These are phyloP conservation scores for Dendrocincla tyrannina DNA, from an alignment of 2,797 vertebrate species.

Conservation along the genomic window DNA sequence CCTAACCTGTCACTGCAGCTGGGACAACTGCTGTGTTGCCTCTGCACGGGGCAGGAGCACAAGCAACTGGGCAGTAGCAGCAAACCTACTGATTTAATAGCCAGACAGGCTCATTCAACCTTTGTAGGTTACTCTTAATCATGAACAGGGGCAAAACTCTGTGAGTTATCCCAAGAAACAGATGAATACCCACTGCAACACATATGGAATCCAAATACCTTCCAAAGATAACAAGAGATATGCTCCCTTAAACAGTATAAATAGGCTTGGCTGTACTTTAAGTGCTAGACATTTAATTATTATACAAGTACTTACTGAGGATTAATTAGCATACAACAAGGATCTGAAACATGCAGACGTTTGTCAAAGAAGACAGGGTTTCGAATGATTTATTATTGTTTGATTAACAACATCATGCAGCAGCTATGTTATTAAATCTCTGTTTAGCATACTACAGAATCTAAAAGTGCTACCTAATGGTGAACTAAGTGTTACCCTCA, in stretches of 20 bases:
- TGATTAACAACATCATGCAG: constrained; percentile 22
- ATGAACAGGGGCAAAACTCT: neutral
- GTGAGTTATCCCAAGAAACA: neutral
- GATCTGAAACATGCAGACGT: constrained; percentile 28
- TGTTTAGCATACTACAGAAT: neutral
- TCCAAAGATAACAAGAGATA: neutral
- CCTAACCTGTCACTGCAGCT: neutral
- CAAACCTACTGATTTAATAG: neutral
- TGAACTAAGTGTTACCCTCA: neutral
- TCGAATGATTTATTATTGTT: constrained; percentile 55
- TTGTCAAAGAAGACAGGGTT: constrained; percentile 50
- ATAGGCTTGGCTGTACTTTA: constrained; percentile 12
- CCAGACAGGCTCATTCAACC: neutral
- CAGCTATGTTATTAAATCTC: constrained; percentile 24
- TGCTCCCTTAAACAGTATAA: neutral
- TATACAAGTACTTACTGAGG: constrained; percentile 28
- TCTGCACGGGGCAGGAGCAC: neutral
- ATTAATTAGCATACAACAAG: constrained; percentile 40
- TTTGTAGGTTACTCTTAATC: neutral
- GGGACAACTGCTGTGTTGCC: neutral
- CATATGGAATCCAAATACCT: neutral
- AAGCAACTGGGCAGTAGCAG: neutral
- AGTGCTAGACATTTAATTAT: constrained; percentile 47
- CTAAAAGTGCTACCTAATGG: neutral
- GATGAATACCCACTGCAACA: neutral